Percentiles rank a stretch among this genome's conserved stretches.
phyloP scores from a whole-genome alignment of 2,113 vertebrate genomes.

The Nycticryphes semicollaris region DNA sequence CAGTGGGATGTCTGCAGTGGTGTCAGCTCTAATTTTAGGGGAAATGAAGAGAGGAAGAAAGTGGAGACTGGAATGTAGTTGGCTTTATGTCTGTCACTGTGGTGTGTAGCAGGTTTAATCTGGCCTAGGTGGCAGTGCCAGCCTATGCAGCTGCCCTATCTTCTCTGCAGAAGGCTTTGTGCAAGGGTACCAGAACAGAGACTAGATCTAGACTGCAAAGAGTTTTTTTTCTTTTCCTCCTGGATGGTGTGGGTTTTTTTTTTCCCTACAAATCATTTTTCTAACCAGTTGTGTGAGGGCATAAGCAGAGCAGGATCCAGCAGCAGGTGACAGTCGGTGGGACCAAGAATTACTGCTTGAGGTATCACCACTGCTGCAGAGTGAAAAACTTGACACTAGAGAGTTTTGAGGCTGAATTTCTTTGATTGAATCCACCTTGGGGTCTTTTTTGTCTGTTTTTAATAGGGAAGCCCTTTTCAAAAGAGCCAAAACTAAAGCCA shows the following conservation, averaged over 20 bases:
- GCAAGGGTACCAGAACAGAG: not conserved
- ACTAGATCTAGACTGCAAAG: not conserved
- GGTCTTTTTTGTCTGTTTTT: not conserved
- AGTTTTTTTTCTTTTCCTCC: not conserved
- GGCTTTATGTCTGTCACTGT: not conserved
- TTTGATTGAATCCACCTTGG: not conserved
- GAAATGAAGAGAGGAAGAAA: not conserved
- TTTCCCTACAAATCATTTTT: fast-evolving
- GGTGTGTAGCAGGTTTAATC: not conserved
- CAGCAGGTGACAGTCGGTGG: not conserved
- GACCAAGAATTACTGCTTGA: not conserved
- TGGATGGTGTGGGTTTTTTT: not conserved
- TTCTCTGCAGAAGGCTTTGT: not conserved
- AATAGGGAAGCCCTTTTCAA: conserved; percentile 87
- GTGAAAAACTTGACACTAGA: not conserved
- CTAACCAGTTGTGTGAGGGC: not conserved
- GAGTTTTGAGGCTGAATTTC: not conserved
- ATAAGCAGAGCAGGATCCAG: not conserved
- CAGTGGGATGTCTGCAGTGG: too few relatives aligned
- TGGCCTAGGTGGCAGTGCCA: conserved; percentile 20
- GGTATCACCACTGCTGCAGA: not conserved
- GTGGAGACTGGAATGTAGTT: not conserved
- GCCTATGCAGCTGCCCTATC: not conserved
- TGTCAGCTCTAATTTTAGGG: not conserved
- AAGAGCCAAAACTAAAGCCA: conserved; percentile 91